Percentiles rank a stretch among this genome's conserved stretches.
Evolutionary conservation across 2,797 vertebrate species (phyloP).

Genomic region (Synanceia verrucosa): DNA sequence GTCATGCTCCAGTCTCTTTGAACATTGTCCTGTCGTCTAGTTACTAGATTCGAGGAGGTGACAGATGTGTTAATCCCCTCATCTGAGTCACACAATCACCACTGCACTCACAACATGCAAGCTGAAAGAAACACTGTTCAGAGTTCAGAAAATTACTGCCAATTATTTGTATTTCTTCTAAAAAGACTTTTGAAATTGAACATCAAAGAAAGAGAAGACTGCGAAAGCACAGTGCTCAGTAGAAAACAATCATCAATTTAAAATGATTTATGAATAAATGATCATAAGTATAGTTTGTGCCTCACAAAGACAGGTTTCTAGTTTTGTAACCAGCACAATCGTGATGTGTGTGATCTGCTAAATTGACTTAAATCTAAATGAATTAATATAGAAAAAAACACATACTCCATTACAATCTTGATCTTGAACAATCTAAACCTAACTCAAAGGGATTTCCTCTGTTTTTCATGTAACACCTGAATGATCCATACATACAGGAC

Average conservation of each 20-base stretch:
- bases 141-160: not conserved
- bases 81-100: not conserved
- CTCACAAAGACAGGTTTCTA: no score
- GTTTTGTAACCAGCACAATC: no score
- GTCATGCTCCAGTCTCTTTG: not conserved
- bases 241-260: not conserved
- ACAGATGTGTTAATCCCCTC: not conserved
- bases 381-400: not conserved
- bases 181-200: not conserved
- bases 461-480: not conserved
- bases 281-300: no score
- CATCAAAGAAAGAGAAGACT: no score
- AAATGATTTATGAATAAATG: no score
- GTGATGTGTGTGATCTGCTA: not conserved
- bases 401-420: no score
- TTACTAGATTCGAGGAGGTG: not conserved
- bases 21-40: not conserved
- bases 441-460: not conserved
- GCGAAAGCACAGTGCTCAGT: no score
- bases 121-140: not conserved
- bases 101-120: not conserved
- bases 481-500: not conserved
- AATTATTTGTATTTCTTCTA: not conserved
- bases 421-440: not conserved
- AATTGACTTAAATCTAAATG: not conserved